These are phyloP conservation scores for Neocrepidodera transversa DNA, from an alignment of 2,888 invertebrate species.

Conservation along the genomic window DNA sequence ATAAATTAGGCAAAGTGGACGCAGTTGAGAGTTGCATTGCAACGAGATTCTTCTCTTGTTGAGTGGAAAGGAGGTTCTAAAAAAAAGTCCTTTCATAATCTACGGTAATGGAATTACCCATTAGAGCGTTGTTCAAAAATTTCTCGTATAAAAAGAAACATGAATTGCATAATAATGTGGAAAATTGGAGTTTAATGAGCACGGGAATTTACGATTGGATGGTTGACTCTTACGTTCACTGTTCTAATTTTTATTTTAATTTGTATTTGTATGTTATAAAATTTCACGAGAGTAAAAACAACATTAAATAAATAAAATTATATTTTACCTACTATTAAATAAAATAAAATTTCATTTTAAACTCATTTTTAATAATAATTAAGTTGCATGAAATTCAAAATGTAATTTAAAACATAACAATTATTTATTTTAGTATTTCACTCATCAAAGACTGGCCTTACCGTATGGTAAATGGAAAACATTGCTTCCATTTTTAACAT, in stretches of 20 bases:
- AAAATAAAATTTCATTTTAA: too few species aligned
- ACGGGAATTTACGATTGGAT: conserved; percentile 13
- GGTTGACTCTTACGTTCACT: neutral
- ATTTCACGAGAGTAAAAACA: neutral
- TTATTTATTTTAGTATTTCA: too few species aligned
- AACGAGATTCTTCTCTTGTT: conserved; percentile 19
- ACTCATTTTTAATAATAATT: too few species aligned
- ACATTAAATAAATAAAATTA: too few species aligned
- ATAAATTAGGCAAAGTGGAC: conserved; percentile 27
- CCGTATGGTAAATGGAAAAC: too few species aligned
- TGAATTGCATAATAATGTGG: conserved; percentile 28
- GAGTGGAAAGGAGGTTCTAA: conserved; percentile 12
- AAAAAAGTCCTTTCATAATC: conserved; percentile 20
- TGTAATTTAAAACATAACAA: too few species aligned
- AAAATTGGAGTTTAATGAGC: conserved; percentile 25
- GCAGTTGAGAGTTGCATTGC: conserved; percentile 27
- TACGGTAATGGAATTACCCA: conserved; percentile 23
- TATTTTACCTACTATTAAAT: too few species aligned
- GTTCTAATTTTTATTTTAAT: neutral
- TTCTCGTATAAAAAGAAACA: conserved; percentile 23
- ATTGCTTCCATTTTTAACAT: too few species aligned
- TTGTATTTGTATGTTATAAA: neutral
- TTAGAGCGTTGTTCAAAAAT: conserved; percentile 26
- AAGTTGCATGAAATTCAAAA: too few species aligned
- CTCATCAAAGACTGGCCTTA: too few species aligned